Evolutionary conservation across 2,113 vertebrate species (phyloP), one percentile per base, ranked within the genome.

Genomic region (Sander lucioperca): DNA sequence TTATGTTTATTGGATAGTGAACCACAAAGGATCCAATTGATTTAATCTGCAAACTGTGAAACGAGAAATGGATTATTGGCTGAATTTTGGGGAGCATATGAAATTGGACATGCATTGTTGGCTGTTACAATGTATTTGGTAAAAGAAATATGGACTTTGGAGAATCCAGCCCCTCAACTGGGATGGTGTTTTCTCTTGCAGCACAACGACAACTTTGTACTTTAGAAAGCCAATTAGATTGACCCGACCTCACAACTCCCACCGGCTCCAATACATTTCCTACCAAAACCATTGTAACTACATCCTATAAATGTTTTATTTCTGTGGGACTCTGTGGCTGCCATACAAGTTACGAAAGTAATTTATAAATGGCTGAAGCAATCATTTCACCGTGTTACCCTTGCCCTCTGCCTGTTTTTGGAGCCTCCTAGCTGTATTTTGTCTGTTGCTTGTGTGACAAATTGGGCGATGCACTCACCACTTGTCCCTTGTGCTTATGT

Each of bases 311-410:
- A 77, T 66, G 61, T 75, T 88, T 63, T 47, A 47, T 81, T 69
- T 77, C 45, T 65, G 6, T 79, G 53, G 27, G 57, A 77, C 8
- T 0, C 54, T 61, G 21, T 50, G 53, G 58, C 63, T 50, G 21
- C 59, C 57, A 45, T 69, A 47, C 80, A 83, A 85, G 77, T 80
- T 82, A 62, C 81, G 61, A 71, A 80, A 65, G 33, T 84, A 75
- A 85, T 88, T 79, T 80, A 69, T 66, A 71, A 83, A 84, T n/a
- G 59, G 82, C 83, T 77, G 30, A 74, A 67, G 64, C 80, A 88
- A 72, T 78, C 65, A 72, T 74, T 72, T 84, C 83, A 76, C 61
- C 10, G 6, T 39, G 64, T 75, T 57, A 58, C 73, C 82, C 30
- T 19, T 75, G 73, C 59, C 82, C 75, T 74, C 54, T 12, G 30